Evolutionary conservation across 2,113 vertebrate species (phyloP).

Genomic region (Antechinus stuartii): DNA sequence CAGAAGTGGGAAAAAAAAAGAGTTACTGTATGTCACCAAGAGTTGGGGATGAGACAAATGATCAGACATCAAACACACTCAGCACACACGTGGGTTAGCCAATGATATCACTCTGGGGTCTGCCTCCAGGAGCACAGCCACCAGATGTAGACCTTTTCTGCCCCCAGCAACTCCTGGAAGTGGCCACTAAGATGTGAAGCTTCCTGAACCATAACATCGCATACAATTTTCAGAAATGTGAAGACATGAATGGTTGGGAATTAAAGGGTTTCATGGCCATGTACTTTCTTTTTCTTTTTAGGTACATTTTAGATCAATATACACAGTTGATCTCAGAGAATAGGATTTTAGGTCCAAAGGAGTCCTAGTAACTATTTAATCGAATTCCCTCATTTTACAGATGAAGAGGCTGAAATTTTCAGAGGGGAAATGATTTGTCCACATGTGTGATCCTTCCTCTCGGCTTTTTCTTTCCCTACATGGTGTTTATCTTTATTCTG

Average conservation of each 20-base stretch:
- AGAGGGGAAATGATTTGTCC: background rate
- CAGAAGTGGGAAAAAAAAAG: constrained; percentile 78
- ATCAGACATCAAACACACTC: background rate
- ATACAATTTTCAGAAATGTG: background rate
- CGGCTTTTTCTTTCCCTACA: background rate
- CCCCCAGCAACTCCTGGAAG: background rate
- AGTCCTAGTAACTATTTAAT: background rate
- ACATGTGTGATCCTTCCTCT: background rate
- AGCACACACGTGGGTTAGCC: background rate
- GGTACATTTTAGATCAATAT: background rate
- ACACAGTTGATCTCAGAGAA: background rate
- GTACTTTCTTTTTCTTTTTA: background rate
- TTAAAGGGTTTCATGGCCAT: constrained; percentile 17
- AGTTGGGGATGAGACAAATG: background rate
- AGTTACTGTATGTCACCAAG: constrained; percentile 51
- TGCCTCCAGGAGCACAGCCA: background rate
- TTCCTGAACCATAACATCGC: background rate
- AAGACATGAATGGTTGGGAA: background rate
- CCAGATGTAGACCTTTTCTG: background rate
- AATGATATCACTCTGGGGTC: background rate
- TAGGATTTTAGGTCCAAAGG: background rate
- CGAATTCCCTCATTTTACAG: background rate
- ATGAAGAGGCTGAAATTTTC: background rate
- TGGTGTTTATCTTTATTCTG: background rate
- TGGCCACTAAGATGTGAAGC: background rate